A percentile compares a stretch with the other conserved stretches of the same genome.
phyloP scores from a whole-genome alignment of 2,888 invertebrate genomes.

The Drosophila meridiana region DNA sequence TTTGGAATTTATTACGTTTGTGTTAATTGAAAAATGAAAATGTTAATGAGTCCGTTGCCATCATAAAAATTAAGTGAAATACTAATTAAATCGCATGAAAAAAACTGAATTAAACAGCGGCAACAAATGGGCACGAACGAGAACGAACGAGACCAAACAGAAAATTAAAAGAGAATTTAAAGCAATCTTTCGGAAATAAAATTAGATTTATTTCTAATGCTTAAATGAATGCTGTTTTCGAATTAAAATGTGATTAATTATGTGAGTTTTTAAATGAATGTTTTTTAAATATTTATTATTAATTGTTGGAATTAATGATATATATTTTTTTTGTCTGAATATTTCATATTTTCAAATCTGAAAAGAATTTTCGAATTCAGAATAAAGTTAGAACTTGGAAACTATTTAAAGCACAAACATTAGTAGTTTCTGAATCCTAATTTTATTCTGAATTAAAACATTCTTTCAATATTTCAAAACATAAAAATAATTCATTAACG shows the following conservation, averaged over 20 bases:
- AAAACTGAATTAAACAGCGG: slow-evolving; percentile 11
- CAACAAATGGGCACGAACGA: slow-evolving; percentile 12
- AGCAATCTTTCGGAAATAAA: background rate
- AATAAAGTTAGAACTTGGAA: no score
- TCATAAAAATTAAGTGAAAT: slow-evolving; percentile 76
- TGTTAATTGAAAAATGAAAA: slow-evolving; percentile 82
- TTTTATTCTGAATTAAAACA: no score
- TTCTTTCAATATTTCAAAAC: no score
- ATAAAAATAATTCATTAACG: no score
- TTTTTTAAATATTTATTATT: background rate
- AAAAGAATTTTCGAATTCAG: no score
- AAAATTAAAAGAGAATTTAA: slow-evolving; percentile 13
- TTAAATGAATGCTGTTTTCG: background rate
- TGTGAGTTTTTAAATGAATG: background rate
- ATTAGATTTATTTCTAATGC: background rate
- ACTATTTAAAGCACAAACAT: no score
- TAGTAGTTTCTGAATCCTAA: no score
- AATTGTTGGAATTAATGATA: no score
- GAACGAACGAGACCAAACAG: slow-evolving; percentile 6
- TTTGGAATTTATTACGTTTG: slow-evolving; percentile 79
- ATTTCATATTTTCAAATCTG: no score
- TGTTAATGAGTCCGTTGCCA: slow-evolving; percentile 76
- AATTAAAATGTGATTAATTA: background rate
- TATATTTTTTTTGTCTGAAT: no score
- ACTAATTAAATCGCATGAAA: slow-evolving; percentile 72